phyloP scores from a whole-genome alignment of 2,113 vertebrate species.

The Solea solea region DNA sequence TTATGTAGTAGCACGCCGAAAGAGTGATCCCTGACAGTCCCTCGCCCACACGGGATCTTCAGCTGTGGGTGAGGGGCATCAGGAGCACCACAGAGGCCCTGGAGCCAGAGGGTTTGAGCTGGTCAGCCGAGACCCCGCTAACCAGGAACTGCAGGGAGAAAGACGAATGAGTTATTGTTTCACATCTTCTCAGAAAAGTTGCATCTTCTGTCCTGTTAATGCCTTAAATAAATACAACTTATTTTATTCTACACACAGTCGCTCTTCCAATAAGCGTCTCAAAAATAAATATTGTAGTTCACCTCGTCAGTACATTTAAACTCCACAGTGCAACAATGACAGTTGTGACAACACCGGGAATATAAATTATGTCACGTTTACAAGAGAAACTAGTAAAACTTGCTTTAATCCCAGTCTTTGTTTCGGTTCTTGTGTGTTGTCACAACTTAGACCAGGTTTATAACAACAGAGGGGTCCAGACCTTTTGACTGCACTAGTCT shows the following conservation, averaged over 20 bases:
- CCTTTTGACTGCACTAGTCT: too few species aligned
- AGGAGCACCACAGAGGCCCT: constrained; percentile 99
- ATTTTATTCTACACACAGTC: too few species aligned
- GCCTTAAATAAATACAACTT: not conserved
- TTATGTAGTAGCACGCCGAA: constrained; percentile 92
- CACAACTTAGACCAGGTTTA: too few species aligned
- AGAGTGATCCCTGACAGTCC: constrained; percentile 98
- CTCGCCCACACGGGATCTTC: constrained; percentile 99
- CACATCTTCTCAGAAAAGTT: not conserved
- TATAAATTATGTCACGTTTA: not conserved
- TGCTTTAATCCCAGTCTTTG: not conserved
- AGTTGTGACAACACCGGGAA: not conserved
- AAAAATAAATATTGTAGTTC: too few species aligned
- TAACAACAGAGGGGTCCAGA: too few species aligned
- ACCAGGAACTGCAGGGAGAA: constrained; percentile 85
- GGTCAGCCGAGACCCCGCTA: constrained; percentile 87
- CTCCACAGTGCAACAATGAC: not conserved
- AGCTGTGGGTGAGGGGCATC: constrained; percentile 99
- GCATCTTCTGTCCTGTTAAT: not conserved
- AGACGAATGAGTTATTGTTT: not conserved
- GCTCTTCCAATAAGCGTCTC: too few species aligned
- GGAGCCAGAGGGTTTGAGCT: constrained; percentile 94
- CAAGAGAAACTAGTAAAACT: not conserved
- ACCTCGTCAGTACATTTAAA: not conserved
- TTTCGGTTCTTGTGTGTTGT: too few species aligned